Conservation (phyloP, 1,140 invertebrate genomes). For the Diorhabda carinulata region DNA sequence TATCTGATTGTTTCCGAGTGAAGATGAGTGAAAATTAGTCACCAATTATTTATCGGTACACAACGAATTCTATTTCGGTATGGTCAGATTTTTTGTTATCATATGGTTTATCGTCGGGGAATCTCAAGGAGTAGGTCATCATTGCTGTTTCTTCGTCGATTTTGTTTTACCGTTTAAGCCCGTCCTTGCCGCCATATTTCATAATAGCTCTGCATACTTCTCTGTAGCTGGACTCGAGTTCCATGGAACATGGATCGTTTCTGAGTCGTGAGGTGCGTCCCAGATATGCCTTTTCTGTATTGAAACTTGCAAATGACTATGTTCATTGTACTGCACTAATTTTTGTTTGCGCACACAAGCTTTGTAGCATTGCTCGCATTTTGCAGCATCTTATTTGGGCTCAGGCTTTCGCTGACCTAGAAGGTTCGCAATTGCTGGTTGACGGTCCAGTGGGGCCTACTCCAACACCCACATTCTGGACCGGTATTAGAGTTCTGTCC, state of each 20-base stretch:
- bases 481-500: not conserved
- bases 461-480: not conserved
- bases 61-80: no score
- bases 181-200: not conserved
- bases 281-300: no score
- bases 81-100: no score
- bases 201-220: not conserved
- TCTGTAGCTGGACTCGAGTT: not conserved
- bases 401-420: not conserved
- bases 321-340: no score
- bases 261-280: not conserved
- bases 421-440: slow-evolving; percentile 9
- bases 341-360: no score
- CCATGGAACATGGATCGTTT: not conserved
- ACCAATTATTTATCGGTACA: no score
- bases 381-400: no score
- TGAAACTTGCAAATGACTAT: no score
- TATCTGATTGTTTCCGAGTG: no score
- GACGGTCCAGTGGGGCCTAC: slow-evolving; percentile 3
- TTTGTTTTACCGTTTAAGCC: not conserved
- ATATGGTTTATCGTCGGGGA: not conserved
- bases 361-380: no score
- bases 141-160: not conserved
- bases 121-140: not conserved
- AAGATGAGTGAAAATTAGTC: no score